Conservation (phyloP, 2,797 vertebrate species). For the Gymnoscopelus braueri region DNA sequence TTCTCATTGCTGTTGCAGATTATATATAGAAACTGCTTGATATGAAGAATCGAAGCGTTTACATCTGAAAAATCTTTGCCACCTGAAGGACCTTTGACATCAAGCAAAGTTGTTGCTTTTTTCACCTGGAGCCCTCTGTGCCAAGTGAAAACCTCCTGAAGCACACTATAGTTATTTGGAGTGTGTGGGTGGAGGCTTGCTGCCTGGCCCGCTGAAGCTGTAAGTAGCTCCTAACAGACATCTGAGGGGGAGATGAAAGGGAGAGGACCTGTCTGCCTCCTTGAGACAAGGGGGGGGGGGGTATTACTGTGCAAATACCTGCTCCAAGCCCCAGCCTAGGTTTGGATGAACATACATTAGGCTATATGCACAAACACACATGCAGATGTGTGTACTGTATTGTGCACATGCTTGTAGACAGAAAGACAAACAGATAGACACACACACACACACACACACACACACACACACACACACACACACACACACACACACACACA, state of each 20-base stretch:
- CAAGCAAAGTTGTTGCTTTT: no score
- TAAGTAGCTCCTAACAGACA: conserved; percentile 62
- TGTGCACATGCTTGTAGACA: neutral
- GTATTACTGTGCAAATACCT: conserved; percentile 22
- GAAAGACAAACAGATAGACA: neutral
- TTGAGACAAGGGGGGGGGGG: conserved; percentile 36
- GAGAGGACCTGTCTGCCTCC: conserved; percentile 37
- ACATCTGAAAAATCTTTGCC: conserved; percentile 34
- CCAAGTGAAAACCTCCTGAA: conserved; percentile 49
- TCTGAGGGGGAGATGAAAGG: conserved; percentile 74
- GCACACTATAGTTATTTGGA: conserved; percentile 48
- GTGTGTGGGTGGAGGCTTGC: conserved; percentile 44
- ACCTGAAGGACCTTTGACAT: conserved; percentile 29
- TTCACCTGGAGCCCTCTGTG: neutral
- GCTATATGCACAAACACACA: conserved; percentile 3
- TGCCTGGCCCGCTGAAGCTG: conserved; percentile 56
- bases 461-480: no score
- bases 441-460: neutral
- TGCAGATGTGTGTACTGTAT: neutral
- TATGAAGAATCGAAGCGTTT: conserved; percentile 28
- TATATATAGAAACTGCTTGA: no score
- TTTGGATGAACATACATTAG: neutral
- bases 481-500: no score
- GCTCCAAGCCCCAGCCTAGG: conserved; percentile 12
- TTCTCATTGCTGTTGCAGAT: no score